Evolutionary conservation across 1,140 invertebrate species (phyloP).

Genomic region (Ips typographus): DNA sequence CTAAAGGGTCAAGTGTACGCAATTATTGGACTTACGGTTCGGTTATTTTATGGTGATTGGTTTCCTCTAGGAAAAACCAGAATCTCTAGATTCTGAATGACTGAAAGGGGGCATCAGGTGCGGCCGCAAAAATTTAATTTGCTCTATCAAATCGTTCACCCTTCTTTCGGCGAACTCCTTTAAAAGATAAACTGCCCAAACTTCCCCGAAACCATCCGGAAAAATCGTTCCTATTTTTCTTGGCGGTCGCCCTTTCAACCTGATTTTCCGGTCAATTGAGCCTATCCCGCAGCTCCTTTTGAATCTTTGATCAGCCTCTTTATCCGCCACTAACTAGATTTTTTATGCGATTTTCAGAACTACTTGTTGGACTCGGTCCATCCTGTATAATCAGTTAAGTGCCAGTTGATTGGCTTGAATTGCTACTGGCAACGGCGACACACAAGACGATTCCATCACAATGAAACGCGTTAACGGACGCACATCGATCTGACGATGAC

Average conservation of each 20-base stretch:
- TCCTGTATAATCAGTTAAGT: too few relatives aligned
- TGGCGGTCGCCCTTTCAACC: slow-evolving; percentile 27
- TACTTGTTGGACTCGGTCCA: too few relatives aligned
- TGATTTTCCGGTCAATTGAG: slow-evolving; percentile 37
- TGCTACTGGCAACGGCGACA: too few relatives aligned
- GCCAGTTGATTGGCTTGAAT: too few relatives aligned
- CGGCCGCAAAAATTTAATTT: slow-evolving; percentile 25
- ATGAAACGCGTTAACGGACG: too few relatives aligned
- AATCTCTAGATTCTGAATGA: background rate
- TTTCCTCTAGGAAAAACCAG: background rate
- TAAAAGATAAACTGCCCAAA: slow-evolving; percentile 37
- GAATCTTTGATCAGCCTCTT: slow-evolving; percentile 11
- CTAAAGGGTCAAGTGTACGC: slow-evolving; percentile 20
- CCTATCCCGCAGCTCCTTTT: slow-evolving; percentile 17
- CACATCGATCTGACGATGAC: too few relatives aligned
- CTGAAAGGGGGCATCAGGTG: slow-evolving; percentile 27
- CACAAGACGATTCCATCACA: too few relatives aligned
- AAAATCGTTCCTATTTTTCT: slow-evolving; percentile 39
- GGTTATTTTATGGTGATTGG: slow-evolving; percentile 22
- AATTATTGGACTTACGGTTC: slow-evolving; percentile 23
- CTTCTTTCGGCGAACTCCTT: slow-evolving; percentile 30
- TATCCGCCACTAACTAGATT: background rate
- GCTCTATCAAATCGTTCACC: slow-evolving; percentile 21
- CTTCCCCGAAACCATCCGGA: slow-evolving; percentile 23
- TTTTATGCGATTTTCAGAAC: too few relatives aligned